Percentiles rank a stretch among this genome's conserved stretches.
Evolutionary conservation across 2,113 vertebrate species (phyloP).

Genomic region (Edolisoma coerulescens): DNA sequence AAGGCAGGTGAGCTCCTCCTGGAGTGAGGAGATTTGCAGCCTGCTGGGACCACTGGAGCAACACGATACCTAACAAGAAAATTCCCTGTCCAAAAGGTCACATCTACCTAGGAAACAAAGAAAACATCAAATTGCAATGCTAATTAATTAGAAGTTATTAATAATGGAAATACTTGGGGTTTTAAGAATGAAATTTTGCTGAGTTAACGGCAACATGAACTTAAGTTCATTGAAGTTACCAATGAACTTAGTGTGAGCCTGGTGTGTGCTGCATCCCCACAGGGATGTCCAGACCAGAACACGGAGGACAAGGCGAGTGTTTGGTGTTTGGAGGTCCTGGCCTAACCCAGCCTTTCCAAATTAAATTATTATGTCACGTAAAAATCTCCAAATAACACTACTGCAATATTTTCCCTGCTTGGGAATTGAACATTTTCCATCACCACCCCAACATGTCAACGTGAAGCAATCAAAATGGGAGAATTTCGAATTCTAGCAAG

Average conservation of each 20-base stretch:
- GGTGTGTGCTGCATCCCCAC: background rate
- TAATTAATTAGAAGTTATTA: background rate
- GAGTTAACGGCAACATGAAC: background rate
- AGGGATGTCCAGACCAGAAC: background rate
- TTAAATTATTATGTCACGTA: background rate
- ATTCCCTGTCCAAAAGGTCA: background rate
- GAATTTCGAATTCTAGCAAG: slow-evolving; percentile 20
- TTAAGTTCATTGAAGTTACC: background rate
- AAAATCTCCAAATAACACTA: background rate
- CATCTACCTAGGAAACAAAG: background rate
- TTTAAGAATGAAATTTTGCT: background rate
- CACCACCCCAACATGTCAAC: background rate
- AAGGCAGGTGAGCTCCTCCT: background rate
- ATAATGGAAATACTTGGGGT: background rate
- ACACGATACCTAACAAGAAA: background rate
- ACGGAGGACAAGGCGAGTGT: background rate
- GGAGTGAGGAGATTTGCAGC: background rate
- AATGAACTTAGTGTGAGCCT: background rate
- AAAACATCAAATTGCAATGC: background rate
- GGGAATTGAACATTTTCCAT: background rate
- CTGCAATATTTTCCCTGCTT: background rate
- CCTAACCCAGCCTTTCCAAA: background rate
- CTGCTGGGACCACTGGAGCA: background rate
- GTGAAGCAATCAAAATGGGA: slow-evolving; percentile 8
- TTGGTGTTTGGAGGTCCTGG: background rate